Evolutionary conservation across 2,113 vertebrate genomes (phyloP).

Genomic region (Campylomormyrus numenius): DNA sequence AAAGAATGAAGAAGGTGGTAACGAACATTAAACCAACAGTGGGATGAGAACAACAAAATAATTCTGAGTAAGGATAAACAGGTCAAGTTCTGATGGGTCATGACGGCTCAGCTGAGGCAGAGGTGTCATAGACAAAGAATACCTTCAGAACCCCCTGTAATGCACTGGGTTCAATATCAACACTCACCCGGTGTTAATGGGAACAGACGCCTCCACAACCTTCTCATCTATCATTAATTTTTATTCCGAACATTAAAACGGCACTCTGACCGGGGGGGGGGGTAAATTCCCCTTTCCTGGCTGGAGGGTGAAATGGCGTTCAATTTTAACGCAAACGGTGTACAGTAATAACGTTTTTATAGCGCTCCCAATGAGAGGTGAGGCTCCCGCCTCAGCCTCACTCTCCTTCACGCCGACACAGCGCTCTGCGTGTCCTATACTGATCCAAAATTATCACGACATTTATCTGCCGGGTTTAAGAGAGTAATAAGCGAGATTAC

Average conservation of each 20-base stretch:
- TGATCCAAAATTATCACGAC: not conserved
- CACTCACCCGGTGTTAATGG: not conserved
- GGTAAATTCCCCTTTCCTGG: not conserved
- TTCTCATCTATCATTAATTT: not conserved
- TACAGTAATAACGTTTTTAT: not conserved
- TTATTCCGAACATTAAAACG: not conserved
- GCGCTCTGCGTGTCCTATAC: not conserved
- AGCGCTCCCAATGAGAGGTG: not conserved
- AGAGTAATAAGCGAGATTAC: not conserved
- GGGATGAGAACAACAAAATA: not conserved
- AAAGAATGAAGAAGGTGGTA: not conserved
- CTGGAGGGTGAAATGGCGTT: not conserved
- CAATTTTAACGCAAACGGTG: not conserved
- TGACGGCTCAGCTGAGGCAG: not conserved
- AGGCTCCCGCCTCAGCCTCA: not conserved
- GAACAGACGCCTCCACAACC: not conserved
- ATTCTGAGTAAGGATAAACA: not conserved
- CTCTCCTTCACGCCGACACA: not conserved
- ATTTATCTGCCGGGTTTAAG: not conserved
- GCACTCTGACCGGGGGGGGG: not conserved
- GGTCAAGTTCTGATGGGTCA: not conserved
- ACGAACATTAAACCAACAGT: not conserved
- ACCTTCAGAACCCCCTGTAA: not conserved
- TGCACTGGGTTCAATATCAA: not conserved
- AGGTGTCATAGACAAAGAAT: not conserved